Evolutionary conservation across 2,113 vertebrate genomes (phyloP).

Genomic region (Ptilorrhoa leucosticta): DNA sequence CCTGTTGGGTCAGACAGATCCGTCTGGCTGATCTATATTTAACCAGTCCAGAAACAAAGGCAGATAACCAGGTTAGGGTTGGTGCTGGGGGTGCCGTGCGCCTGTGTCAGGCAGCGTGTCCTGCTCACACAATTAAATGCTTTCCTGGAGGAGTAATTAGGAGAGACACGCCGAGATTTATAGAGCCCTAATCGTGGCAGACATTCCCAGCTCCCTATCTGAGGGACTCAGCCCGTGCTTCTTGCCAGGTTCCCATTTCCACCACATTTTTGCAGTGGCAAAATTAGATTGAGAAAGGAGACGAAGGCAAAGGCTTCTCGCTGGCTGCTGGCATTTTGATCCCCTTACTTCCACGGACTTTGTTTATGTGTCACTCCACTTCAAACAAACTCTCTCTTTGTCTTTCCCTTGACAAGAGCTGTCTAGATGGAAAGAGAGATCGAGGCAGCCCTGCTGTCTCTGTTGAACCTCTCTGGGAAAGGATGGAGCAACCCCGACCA

Average conservation of each 20-base stretch:
- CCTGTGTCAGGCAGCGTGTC: background rate
- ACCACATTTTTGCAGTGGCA: constrained; percentile 3
- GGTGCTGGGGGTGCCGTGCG: background rate
- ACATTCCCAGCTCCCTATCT: background rate
- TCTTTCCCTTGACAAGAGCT: background rate
- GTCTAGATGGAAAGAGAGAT: background rate
- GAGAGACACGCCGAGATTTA: constrained; percentile 30
- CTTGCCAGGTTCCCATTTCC: constrained; percentile 30
- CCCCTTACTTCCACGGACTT: background rate
- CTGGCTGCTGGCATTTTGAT: background rate
- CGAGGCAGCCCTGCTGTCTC: background rate
- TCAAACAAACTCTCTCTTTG: background rate
- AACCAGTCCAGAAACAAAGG: constrained; percentile 35
- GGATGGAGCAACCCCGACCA: background rate
- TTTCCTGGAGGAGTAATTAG: constrained; percentile 52
- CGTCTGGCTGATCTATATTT: constrained; percentile 44
- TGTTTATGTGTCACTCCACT: background rate
- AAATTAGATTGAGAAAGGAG: background rate
- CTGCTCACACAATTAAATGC: constrained; percentile 18
- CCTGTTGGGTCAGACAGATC: constrained; percentile 15
- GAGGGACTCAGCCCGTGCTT: background rate
- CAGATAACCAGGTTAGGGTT: constrained; percentile 35
- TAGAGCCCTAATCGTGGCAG: background rate
- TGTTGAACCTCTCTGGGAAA: background rate
- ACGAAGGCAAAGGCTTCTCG: rapidly evolving